Evolutionary conservation across 2,113 vertebrate species (phyloP).

Genomic region (Argyrosomus japonicus): DNA sequence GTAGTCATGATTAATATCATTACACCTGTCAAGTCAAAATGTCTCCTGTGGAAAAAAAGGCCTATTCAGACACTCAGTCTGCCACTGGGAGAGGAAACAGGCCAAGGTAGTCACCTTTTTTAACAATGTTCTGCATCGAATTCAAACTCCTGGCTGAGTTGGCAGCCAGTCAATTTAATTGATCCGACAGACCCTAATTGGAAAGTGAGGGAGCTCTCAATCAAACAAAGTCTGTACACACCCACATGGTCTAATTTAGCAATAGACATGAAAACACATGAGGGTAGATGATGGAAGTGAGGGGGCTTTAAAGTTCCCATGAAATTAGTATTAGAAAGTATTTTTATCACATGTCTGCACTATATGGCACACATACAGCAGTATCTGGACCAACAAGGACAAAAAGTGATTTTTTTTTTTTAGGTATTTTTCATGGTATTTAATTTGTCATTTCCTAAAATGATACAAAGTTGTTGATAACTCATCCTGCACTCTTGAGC

Average conservation of each 20-base stretch:
- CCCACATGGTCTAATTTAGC: neutral
- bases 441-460: no score
- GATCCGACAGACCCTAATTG: neutral
- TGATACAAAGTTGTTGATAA: no score
- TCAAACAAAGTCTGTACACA: neutral
- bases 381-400: no score
- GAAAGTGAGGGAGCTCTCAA: neutral
- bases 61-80: neutral
- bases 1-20: neutral
- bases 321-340: no score
- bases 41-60: neutral
- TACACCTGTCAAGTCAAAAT: neutral
- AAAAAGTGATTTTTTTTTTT: no score
- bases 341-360: no score
- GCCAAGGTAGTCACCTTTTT: neutral
- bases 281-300: no score
- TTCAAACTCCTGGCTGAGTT: neutral
- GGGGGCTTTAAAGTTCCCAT: neutral
- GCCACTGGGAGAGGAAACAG: neutral
- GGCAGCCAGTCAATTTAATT: neutral
- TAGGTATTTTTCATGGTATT: no score
- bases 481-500: no score
- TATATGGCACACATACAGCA: no score
- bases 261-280: neutral
- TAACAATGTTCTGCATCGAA: neutral